Evolutionary conservation across 2,797 vertebrate genomes (phyloP).

Genomic region (Clamator glandarius): DNA sequence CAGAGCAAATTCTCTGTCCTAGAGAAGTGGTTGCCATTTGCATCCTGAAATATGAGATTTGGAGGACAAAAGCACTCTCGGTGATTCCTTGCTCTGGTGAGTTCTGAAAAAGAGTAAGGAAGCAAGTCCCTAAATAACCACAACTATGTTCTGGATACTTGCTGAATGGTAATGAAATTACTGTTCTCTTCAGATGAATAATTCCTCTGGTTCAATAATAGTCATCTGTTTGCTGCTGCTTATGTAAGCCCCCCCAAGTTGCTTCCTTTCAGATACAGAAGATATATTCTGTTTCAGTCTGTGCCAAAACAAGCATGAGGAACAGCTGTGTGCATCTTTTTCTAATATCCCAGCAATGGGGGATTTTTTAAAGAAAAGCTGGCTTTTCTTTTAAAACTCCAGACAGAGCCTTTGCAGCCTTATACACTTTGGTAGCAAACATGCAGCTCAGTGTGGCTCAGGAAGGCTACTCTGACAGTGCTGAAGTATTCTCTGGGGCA

Average conservation of each 20-base stretch:
- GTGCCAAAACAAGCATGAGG: not conserved
- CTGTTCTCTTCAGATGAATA: not conserved
- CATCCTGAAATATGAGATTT: not conserved
- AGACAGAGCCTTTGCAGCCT: not conserved
- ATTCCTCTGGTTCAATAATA: not conserved
- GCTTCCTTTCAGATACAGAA: not conserved
- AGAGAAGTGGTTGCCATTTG: not conserved
- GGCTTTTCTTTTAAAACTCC: not conserved
- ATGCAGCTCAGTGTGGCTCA: not conserved
- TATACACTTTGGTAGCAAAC: not conserved
- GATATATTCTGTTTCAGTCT: not conserved
- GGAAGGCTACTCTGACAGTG: not conserved
- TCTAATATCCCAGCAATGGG: not conserved
- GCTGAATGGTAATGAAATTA: not conserved
- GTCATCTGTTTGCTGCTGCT: not conserved
- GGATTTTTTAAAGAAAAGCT: no score
- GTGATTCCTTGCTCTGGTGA: not conserved
- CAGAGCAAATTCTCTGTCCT: not conserved
- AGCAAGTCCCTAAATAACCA: not conserved
- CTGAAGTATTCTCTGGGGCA: no score
- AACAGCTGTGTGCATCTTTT: not conserved
- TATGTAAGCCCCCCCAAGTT: not conserved
- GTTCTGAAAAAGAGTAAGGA: not conserved
- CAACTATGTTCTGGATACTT: not conserved
- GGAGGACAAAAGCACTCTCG: not conserved